Conservation (phyloP, 2,888 invertebrate genomes). For the Mycalesis mineus region DNA sequence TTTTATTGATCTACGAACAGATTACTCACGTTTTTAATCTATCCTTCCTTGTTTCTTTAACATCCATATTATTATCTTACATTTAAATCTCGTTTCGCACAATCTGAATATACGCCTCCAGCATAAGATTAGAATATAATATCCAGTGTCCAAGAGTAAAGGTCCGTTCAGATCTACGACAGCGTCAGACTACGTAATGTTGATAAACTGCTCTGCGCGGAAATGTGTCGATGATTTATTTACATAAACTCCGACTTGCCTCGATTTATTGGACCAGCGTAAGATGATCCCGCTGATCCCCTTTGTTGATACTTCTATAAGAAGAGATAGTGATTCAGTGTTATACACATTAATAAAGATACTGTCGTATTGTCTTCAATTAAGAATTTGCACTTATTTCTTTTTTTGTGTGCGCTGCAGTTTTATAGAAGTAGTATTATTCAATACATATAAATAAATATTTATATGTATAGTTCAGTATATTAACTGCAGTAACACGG, state of each 20-base stretch:
- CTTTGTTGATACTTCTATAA: conserved; percentile 4
- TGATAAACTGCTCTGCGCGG: conserved; percentile 31
- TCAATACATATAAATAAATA: too few species aligned
- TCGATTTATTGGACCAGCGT: conserved; percentile 26
- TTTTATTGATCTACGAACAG: too few species aligned
- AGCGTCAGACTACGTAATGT: conserved; percentile 23
- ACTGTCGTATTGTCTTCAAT: too few species aligned
- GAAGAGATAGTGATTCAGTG: neutral
- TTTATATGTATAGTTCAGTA: too few species aligned
- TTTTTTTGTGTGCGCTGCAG: too few species aligned
- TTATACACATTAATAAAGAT: neutral
- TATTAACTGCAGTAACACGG: too few species aligned
- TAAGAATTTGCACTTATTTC: too few species aligned
- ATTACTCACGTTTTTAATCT: too few species aligned
- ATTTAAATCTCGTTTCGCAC: too few species aligned
- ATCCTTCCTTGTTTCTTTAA: too few species aligned
- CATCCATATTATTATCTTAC: too few species aligned
- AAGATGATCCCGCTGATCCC: conserved; percentile 1
- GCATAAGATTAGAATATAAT: conserved; percentile 37
- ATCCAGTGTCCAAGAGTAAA: conserved; percentile 24
- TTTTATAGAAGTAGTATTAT: too few species aligned
- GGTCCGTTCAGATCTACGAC: conserved; percentile 17
- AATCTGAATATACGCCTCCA: conserved; percentile 9
- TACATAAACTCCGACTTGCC: conserved; percentile 29
- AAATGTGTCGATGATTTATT: conserved; percentile 36